Conservation (phyloP, 2,113 vertebrate species). For the Aythya baeri region DNA sequence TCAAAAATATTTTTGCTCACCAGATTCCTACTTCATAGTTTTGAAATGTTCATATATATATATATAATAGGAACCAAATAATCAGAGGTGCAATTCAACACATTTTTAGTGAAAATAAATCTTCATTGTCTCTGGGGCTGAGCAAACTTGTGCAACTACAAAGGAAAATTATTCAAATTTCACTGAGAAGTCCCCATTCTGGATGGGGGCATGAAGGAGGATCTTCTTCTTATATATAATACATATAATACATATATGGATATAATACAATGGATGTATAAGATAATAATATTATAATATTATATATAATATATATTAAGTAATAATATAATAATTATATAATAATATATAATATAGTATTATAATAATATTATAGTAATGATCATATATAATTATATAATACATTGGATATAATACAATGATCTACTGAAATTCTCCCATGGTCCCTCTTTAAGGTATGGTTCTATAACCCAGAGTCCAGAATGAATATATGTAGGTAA, state of each 20-base stretch:
- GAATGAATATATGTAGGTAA: not conserved
- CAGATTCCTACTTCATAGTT: not conserved
- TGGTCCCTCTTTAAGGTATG: not conserved
- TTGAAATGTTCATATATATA: not conserved
- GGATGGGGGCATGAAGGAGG: not conserved
- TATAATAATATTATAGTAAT: too few relatives aligned
- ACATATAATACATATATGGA: too few relatives aligned
- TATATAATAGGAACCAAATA: not conserved
- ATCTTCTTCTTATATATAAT: not conserved
- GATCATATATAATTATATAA: too few relatives aligned
- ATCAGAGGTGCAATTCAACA: not conserved
- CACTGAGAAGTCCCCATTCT: not conserved
- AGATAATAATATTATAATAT: too few relatives aligned
- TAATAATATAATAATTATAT: too few relatives aligned
- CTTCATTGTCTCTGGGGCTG: not conserved
- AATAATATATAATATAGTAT: too few relatives aligned
- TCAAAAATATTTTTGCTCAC: constrained; percentile 26
- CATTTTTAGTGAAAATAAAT: not conserved
- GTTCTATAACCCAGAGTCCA: not conserved
- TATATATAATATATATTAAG: too few relatives aligned
- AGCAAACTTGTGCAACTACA: accelerated
- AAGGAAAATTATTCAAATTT: not conserved
- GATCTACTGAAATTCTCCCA: not conserved
- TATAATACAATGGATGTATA: not conserved
- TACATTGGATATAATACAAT: not conserved